A percentile compares a stretch with the other conserved stretches of the same genome.
Evolutionary conservation across 2,113 vertebrate species (phyloP).

Genomic region (Enhydra lutris): DNA sequence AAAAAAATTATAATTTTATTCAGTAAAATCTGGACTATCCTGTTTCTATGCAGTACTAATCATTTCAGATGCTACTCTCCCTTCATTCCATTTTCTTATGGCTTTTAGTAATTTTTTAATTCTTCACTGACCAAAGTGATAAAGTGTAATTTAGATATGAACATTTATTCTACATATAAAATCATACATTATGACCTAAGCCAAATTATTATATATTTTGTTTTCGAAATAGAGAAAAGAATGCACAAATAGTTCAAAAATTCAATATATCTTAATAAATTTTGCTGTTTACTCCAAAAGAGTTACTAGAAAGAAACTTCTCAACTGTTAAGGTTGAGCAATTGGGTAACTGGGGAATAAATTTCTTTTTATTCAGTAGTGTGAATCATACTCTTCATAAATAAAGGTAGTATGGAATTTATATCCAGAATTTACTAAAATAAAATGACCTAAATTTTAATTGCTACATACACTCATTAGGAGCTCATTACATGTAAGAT

Average conservation of each 20-base stretch:
- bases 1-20: background rate
- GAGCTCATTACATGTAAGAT: background rate
- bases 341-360: background rate
- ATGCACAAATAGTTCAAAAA: background rate
- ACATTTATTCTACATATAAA: background rate
- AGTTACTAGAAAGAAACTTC: background rate
- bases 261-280: background rate
- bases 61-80: background rate
- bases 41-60: background rate
- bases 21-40: background rate
- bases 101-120: background rate
- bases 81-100: background rate
- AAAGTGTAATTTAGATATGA: background rate
- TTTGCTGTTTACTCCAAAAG: background rate
- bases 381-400: background rate
- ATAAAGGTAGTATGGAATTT: background rate
- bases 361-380: background rate
- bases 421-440: conserved; percentile 10
- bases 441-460: background rate
- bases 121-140: background rate
- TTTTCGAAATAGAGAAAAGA: background rate
- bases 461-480: background rate
- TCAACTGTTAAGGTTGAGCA: background rate
- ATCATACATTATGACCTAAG: background rate
- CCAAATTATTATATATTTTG: background rate